Conservation (phyloP, 2,113 vertebrate species). For the Antennarius striatus region DNA sequence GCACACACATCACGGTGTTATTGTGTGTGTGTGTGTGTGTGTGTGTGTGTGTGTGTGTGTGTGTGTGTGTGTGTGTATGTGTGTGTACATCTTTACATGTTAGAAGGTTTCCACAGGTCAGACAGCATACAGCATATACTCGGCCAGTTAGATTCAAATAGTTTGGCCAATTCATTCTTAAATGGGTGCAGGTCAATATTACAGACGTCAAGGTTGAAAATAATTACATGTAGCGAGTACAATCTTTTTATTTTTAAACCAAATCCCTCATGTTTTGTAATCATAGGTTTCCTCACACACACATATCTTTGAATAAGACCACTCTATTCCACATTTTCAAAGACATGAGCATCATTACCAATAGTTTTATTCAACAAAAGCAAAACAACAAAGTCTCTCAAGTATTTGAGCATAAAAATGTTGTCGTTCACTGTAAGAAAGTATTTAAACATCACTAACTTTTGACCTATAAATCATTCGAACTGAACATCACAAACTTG, state of each 20-base stretch:
- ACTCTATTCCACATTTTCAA: constrained; percentile 4
- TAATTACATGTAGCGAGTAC: constrained; percentile 27
- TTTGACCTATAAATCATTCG: constrained; percentile 2
- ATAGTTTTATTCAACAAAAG: constrained; percentile 61
- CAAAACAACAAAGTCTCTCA: constrained; percentile 35
- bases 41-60: no score
- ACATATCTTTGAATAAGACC: neutral
- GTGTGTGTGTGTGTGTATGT: no score
- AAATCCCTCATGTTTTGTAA: constrained; percentile 24
- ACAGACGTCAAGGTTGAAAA: constrained; percentile 39
- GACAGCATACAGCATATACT: constrained; percentile 23
- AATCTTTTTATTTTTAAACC: constrained; percentile 9
- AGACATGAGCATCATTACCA: constrained; percentile 12
- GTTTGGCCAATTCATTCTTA: constrained; percentile 30
- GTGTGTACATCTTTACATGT: no score
- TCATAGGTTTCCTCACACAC: constrained; percentile 17
- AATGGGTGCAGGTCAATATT: constrained; percentile 35
- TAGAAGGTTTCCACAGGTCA: constrained; percentile 8
- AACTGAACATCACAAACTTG: constrained; percentile 8
- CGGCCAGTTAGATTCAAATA: constrained; percentile 36
- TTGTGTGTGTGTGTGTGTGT: constrained; percentile 11
- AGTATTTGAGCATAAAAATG: constrained; percentile 18
- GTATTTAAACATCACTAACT: constrained; percentile 9
- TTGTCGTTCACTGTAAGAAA: constrained; percentile 28
- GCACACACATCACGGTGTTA: constrained; percentile 29